Percentiles rank a stretch among this genome's conserved stretches.
Evolutionary conservation across 1,140 invertebrate species (phyloP).

Genomic region (Meteorus sp.): DNA sequence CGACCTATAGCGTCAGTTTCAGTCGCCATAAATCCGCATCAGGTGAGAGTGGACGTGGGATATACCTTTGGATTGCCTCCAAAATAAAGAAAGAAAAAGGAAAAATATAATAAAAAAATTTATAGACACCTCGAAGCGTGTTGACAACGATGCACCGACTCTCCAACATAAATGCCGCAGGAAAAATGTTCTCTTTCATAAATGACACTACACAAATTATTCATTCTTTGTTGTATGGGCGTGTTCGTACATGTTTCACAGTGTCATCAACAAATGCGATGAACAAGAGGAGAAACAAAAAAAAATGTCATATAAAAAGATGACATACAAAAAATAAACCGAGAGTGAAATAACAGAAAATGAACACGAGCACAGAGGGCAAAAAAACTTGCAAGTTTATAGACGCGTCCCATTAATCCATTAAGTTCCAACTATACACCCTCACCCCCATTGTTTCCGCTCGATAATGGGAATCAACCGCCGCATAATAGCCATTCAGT

Average conservation of each 20-base stretch:
- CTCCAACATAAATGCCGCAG: not conserved
- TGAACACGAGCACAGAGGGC: not conserved
- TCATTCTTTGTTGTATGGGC: not conserved
- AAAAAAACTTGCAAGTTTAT: not conserved
- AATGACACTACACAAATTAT: slow-evolving; percentile 7
- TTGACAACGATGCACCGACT: not conserved
- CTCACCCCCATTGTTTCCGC: not conserved
- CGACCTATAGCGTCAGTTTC: not conserved
- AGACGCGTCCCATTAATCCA: slow-evolving; percentile 2
- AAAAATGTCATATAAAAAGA: not conserved
- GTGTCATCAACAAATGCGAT: too few relatives aligned
- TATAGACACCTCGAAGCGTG: slow-evolving; percentile 8
- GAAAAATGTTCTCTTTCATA: not conserved
- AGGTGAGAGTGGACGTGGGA: too few relatives aligned
- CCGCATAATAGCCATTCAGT: not conserved
- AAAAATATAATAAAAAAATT: too few relatives aligned
- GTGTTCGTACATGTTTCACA: not conserved
- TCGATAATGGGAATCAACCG: slow-evolving; percentile 4
- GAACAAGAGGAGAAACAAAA: too few relatives aligned
- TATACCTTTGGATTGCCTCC: slow-evolving; percentile 5
- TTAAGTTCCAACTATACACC: too few relatives aligned
- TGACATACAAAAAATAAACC: not conserved
- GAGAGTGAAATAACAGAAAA: not conserved
- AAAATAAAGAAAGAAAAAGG: too few relatives aligned
- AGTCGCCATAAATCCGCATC: not conserved